phyloP scores from a whole-genome alignment of 2,113 vertebrate species.

The Channa argus region DNA sequence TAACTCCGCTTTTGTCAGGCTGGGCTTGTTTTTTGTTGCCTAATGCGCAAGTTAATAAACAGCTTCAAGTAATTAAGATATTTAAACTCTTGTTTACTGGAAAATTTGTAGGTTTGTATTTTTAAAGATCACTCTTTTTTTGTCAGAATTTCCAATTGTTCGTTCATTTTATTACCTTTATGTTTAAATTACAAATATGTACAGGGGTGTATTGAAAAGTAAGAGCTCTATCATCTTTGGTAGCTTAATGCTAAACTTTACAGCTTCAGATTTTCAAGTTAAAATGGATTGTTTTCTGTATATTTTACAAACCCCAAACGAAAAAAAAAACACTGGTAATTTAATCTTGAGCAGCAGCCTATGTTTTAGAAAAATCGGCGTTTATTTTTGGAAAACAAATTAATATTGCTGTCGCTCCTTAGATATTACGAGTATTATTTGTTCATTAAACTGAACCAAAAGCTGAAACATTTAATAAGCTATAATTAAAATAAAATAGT shows the following conservation, averaged over 20 bases:
- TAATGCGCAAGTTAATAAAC: neutral
- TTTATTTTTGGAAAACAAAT: constrained; percentile 8
- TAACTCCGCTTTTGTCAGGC: too few species aligned
- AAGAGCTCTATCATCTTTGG: neutral
- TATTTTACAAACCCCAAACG: neutral
- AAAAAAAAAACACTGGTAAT: neutral
- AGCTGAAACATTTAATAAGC: neutral
- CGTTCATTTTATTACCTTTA: neutral
- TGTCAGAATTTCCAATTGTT: neutral
- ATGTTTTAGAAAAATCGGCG: neutral
- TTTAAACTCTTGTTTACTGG: neutral
- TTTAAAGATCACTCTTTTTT: neutral
- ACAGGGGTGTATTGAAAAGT: too few species aligned
- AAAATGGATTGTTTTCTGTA: neutral
- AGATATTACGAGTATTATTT: neutral
- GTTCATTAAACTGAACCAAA: neutral
- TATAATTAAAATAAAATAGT: neutral
- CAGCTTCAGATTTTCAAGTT: neutral
- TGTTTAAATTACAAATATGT: neutral
- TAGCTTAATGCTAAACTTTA: neutral
- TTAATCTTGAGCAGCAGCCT: neutral
- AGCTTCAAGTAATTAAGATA: neutral
- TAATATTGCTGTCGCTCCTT: too few species aligned
- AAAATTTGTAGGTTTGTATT: neutral
- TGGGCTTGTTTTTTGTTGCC: neutral